phyloP scores from a whole-genome alignment of 1,140 invertebrate species.

The Eciton burchellii region DNA sequence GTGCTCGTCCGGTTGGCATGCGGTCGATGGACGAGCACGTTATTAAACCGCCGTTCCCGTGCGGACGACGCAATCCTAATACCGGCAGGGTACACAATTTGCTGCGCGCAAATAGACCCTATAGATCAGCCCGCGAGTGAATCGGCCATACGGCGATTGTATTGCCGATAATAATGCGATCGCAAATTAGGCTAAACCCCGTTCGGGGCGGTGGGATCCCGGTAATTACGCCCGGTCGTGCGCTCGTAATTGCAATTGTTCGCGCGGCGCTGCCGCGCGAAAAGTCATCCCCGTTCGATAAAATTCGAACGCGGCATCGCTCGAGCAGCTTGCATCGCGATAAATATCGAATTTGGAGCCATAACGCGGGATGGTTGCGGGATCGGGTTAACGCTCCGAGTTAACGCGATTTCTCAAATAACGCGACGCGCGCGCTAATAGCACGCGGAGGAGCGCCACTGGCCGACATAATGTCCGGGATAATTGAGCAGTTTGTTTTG shows the following conservation, averaged over 20 bases:
- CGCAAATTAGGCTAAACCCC: conserved; percentile 61
- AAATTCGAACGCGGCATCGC: conserved; percentile 7
- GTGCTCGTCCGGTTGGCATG: conserved; percentile 58
- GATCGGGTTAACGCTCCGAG: neutral
- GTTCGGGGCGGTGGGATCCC: neutral
- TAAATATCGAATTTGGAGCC: neutral
- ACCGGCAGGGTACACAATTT: conserved; percentile 66
- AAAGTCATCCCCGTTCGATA: neutral
- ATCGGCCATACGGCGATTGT: conserved; percentile 20
- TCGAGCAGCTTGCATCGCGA: neutral
- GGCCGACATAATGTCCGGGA: neutral
- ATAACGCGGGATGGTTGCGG: neutral
- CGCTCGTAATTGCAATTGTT: conserved; percentile 31
- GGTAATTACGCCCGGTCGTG: conserved; percentile 35
- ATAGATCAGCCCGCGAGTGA: conserved; percentile 55
- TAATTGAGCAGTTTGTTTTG: conserved; percentile 3
- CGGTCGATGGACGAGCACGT: conserved; percentile 65
- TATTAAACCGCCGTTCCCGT: conserved; percentile 66
- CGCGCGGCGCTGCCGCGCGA: neutral
- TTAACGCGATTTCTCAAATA: neutral
- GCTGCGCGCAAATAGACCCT: conserved; percentile 67
- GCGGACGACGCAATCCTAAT: conserved; percentile 57
- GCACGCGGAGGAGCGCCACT: too few relatives aligned
- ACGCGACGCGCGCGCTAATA: neutral
- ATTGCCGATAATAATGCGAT: conserved; percentile 67